Conservation (phyloP, 2,113 vertebrate genomes). For the Hypomesus transpacificus region DNA sequence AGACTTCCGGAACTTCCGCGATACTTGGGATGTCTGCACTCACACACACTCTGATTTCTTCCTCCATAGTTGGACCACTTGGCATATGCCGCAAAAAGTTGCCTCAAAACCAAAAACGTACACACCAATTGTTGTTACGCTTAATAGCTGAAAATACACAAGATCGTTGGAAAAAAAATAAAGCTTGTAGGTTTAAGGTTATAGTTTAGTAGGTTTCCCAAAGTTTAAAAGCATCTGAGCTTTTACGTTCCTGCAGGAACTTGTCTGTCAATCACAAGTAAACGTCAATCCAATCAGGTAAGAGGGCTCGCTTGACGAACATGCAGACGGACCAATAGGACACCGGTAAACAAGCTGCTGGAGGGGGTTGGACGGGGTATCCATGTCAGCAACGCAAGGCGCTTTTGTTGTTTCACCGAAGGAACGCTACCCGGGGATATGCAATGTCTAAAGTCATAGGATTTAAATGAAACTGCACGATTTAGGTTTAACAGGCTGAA, state of each 20-base stretch:
- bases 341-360: slow-evolving; percentile 34
- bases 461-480: not conserved
- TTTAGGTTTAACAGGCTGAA: no score
- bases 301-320: slow-evolving; percentile 30
- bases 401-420: slow-evolving; percentile 69
- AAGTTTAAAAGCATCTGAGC: not conserved
- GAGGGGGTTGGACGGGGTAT: slow-evolving; percentile 41
- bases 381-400: not conserved
- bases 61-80: no score
- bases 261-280: not conserved
- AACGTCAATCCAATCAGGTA: slow-evolving; percentile 42
- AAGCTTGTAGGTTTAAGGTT: no score
- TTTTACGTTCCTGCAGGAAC: not conserved
- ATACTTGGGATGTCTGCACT: no score
- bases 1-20: no score
- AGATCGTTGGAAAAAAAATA: no score
- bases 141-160: no score
- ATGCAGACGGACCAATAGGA: slow-evolving; percentile 44
- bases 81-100: no score
- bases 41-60: no score
- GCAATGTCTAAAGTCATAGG: not conserved
- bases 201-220: no score
- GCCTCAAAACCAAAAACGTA: no score
- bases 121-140: no score
- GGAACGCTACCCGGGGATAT: slow-evolving; percentile 29